phyloP scores from a whole-genome alignment of 2,888 invertebrate genomes.

The Plebejus anna region DNA sequence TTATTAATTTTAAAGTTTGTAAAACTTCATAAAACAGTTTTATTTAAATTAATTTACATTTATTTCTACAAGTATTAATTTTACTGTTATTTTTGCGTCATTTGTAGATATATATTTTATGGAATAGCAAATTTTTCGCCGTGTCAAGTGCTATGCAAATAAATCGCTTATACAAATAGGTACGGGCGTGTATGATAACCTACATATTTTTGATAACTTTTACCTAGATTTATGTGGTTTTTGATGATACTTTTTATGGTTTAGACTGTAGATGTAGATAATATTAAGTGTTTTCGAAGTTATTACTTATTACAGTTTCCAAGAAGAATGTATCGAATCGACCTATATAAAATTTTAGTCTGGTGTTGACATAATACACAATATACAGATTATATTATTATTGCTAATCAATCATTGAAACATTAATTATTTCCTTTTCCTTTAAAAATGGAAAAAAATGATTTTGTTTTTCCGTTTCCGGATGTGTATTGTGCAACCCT shows the following conservation, averaged over 20 bases:
- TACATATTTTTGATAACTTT: conserved; percentile 12
- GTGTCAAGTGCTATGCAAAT: conserved; percentile 16
- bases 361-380: too few relatives aligned
- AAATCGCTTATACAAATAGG: neutral
- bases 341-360: neutral
- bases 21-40: neutral
- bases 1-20: neutral
- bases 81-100: neutral
- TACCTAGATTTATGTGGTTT: neutral
- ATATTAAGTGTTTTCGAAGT: neutral
- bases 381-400: too few relatives aligned
- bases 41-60: neutral
- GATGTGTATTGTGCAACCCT: neutral
- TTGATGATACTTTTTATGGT: neutral
- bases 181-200: conserved; percentile 19
- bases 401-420: too few relatives aligned
- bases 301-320: neutral
- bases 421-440: neutral
- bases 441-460: neutral
- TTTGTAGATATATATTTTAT: neutral
- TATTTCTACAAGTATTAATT: neutral
- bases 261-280: neutral
- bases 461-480: neutral
- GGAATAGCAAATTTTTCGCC: conserved; percentile 17
- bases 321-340: neutral